Conservation (phyloP, 37 sponge, comb jelly and placozoan species). For the Cliona cf. orientalis region DNA sequence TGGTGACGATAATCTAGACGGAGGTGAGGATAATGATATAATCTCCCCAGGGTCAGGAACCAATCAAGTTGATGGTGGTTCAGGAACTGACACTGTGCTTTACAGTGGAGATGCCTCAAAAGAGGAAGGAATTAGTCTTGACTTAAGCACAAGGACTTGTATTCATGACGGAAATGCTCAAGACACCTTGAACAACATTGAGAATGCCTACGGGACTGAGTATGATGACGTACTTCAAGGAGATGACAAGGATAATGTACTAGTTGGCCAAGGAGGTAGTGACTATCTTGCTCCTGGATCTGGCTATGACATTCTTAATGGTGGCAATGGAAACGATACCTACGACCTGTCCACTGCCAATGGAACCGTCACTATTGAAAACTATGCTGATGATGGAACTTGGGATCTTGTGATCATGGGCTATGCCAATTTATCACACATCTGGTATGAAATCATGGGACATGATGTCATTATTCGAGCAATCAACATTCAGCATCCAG, state of each 20-base stretch:
- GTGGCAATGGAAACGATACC: neutral
- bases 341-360: neutral
- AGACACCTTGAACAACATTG: neutral
- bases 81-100: neutral
- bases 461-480: constrained; percentile 1
- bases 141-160: neutral
- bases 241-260: neutral
- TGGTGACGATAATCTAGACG: neutral
- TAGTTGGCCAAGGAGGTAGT: neutral
- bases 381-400: neutral
- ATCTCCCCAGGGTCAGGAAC: neutral
- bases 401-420: neutral
- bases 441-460: constrained; percentile 4
- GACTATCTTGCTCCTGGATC: neutral
- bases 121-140: neutral
- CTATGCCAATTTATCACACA: neutral
- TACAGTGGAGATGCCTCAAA: neutral
- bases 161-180: neutral
- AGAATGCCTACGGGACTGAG: neutral
- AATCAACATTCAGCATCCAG: neutral
- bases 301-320: neutral
- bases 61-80: neutral
- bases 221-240: neutral
- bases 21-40: neutral
- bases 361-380: neutral